Percentiles rank a stretch among this genome's conserved stretches.
Evolutionary conservation across 2,797 vertebrate species (phyloP).

Genomic region (Eulemur albifrons): DNA sequence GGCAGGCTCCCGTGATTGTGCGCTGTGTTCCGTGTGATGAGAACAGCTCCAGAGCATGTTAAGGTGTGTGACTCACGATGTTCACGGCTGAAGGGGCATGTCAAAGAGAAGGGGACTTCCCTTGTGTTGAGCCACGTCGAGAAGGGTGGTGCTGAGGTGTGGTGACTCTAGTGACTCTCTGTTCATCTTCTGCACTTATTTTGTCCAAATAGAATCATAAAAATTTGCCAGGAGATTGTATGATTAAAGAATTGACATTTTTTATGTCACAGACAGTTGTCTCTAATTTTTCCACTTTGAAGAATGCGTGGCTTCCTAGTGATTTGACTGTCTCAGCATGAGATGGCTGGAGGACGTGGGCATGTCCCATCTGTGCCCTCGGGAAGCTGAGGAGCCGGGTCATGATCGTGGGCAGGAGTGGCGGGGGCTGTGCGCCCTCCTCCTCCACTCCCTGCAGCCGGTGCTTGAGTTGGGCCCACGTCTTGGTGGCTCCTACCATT

Average conservation of each 20-base stretch:
- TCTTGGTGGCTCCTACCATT: neutral
- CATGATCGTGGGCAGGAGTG: neutral
- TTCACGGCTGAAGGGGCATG: accelerated
- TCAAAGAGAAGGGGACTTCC: neutral
- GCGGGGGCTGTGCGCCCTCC: neutral
- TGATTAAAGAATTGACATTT: accelerated
- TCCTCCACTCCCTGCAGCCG: neutral
- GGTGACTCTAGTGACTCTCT: too few relatives aligned
- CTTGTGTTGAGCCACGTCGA: accelerated
- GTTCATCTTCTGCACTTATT: neutral
- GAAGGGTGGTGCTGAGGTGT: neutral
- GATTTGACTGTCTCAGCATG: accelerated
- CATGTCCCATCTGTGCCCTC: too few relatives aligned
- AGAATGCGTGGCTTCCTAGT: accelerated
- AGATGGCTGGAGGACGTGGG: accelerated
- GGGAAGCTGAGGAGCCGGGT: neutral
- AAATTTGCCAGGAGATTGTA: neutral
- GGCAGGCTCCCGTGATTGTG: too few relatives aligned
- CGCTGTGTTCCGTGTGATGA: accelerated
- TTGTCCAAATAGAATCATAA: neutral
- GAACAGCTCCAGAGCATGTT: too few relatives aligned
- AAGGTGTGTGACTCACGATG: neutral
- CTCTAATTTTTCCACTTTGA: neutral
- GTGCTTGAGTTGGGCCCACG: neutral
- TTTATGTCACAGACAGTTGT: neutral